These are phyloP conservation scores for Amblyjoppa fuscipennis DNA, from an alignment of 2,888 invertebrate genomes.

Conservation along the genomic window DNA sequence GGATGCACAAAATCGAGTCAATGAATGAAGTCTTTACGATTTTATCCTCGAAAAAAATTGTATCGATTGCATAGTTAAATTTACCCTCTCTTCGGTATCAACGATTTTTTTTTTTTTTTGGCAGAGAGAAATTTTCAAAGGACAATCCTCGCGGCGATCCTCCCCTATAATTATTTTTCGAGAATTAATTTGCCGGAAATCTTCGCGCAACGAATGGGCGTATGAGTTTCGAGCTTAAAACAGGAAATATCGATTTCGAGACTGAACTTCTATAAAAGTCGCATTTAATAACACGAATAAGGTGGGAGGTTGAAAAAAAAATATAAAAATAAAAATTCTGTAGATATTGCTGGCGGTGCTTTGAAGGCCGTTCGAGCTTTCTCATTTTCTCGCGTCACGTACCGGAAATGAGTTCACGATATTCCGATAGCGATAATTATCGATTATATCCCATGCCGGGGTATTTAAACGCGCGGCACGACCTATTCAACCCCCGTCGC, in stretches of 20 bases:
- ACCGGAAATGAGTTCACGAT: slow-evolving; percentile 68
- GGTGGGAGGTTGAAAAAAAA: neutral
- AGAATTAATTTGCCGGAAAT: neutral
- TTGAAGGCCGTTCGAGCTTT: slow-evolving; percentile 44
- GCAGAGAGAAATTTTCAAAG: neutral
- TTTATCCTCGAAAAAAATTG: neutral
- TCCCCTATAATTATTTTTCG: neutral
- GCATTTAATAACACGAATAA: slow-evolving; percentile 33
- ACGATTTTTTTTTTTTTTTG: neutral
- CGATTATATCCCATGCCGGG: slow-evolving; percentile 58
- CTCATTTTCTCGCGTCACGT: slow-evolving; percentile 70
- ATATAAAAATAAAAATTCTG: slow-evolving; percentile 6
- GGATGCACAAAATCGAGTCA: neutral
- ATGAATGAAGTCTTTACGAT: neutral
- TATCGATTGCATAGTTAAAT: neutral
- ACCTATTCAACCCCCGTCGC: slow-evolving; percentile 39
- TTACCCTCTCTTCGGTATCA: neutral
- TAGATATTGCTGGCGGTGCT: slow-evolving; percentile 28
- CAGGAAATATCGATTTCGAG: slow-evolving; percentile 34
- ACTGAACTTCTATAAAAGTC: slow-evolving; percentile 22
- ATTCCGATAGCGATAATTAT: slow-evolving; percentile 70
- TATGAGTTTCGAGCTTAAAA: neutral
- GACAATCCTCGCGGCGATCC: neutral
- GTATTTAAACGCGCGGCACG: slow-evolving; percentile 51
- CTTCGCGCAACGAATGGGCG: slow-evolving; percentile 17